Evolutionary conservation across 2,797 vertebrate species (phyloP).

Genomic region (Helicolenus hilgendorfi): DNA sequence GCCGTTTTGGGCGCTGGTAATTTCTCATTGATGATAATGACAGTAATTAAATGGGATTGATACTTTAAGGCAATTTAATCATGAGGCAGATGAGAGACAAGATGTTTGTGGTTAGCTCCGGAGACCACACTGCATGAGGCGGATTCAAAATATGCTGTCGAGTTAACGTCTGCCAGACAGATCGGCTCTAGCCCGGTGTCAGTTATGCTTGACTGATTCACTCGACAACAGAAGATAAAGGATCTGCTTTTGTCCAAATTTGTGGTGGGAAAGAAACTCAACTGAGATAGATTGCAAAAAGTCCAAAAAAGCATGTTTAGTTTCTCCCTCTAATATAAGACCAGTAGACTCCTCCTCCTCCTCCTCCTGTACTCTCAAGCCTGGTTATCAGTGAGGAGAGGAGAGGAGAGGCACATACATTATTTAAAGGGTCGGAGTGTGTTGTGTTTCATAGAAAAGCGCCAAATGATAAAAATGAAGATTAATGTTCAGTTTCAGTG

Average conservation of each 20-base stretch:
- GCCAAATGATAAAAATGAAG: constrained; percentile 51
- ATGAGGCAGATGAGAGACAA: constrained; percentile 73
- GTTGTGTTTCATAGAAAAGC: constrained; percentile 40
- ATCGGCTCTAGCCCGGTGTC: constrained; percentile 18
- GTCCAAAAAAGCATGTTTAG: background rate
- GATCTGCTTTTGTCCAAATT: background rate
- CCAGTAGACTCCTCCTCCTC: background rate
- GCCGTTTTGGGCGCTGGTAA: constrained; percentile 80
- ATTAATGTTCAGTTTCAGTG: constrained; percentile 42
- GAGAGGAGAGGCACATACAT: constrained; percentile 23
- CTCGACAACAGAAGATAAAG: constrained; percentile 1
- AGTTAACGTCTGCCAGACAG: constrained; percentile 33
- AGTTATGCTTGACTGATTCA: background rate
- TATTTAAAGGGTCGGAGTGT: constrained; percentile 37
- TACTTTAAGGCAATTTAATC: constrained; percentile 89
- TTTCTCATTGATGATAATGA: constrained; percentile 90
- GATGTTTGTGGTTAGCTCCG: constrained; percentile 66
- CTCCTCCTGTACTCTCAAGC: background rate
- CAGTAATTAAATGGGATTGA: constrained; percentile 89
- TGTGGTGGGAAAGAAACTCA: background rate
- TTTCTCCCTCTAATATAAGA: background rate
- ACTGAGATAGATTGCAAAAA: background rate
- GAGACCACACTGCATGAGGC: constrained; percentile 49
- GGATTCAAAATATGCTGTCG: background rate
- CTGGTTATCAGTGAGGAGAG: background rate